Base-by-base conservation (phyloP, 2,888 invertebrate species). In the Pseudeuparius sepicola region DNA sequence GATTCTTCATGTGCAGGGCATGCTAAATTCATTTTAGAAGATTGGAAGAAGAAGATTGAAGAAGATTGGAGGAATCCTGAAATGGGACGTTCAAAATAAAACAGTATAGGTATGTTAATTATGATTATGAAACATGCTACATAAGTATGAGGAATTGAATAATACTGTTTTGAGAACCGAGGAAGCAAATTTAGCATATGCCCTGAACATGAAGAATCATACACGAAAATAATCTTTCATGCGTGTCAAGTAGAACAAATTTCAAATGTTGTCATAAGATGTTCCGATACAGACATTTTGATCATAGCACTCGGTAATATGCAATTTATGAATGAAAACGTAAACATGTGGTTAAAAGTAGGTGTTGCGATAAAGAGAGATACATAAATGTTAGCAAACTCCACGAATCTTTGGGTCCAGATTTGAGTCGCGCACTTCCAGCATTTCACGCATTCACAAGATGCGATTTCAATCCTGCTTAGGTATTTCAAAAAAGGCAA, bases 281-380 rank as follows among this genome's bases (percentile, higher is more conserved):
- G 41, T 32, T 41, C 41, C 31, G 44, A 47, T 38, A 47, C 46
- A 15, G 46, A 47, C 40, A 39, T 50, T 30, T 16, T 39, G 7
- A 34, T 42, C 6, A 50, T 51, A 17, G 45, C 49, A 45, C 20
- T 50, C 9, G 49, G 43, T n/a, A 29, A 50, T 35, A 45, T 50
- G 48, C 24, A 44, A 34, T 40, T 46, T 26, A 36, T 46, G 42
- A 41, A 42, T 40, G 12, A 30, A 36, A 18, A 31, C 34, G 44
- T 42, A 2, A 33, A 42, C 29, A 37, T 47, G 24, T 44, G 46
- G 45, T 34, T 51, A 26, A 18, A 32, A 3, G 30, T 31, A 25
- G 48, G 44, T 12, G 47, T 45, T 11, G 45, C 45, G 14, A 49
- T 27, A 42, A 50, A 7, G 15, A 34, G 31, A 27, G 41, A 10